A percentile compares a stretch with the other conserved stretches of the same genome.
Evolutionary conservation across 2,113 vertebrate genomes (phyloP).

Genomic region (Neofelis nebulosa): DNA sequence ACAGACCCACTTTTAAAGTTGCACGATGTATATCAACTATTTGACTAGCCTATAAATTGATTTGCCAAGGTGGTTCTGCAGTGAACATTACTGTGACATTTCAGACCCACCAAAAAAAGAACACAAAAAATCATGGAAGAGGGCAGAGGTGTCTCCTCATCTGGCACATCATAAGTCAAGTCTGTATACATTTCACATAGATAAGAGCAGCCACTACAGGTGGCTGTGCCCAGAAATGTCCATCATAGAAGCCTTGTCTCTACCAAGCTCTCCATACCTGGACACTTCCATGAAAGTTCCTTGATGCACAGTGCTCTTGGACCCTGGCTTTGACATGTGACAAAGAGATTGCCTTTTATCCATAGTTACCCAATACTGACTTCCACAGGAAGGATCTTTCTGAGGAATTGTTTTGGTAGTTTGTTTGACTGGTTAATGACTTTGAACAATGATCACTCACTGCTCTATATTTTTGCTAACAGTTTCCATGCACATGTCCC

Average conservation of each 20-base stretch:
- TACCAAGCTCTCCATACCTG: neutral
- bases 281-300: neutral
- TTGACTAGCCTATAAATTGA: slow-evolving; percentile 78
- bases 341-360: neutral
- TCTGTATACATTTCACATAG: neutral
- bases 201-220: neutral
- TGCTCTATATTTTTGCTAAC: neutral
- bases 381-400: neutral
- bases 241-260: neutral
- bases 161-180: neutral
- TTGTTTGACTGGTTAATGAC: neutral
- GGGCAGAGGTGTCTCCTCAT: slow-evolving; percentile 64
- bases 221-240: neutral
- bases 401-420: neutral
- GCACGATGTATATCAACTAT: slow-evolving; percentile 65
- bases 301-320: neutral
- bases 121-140: slow-evolving; percentile 71
- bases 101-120: slow-evolving; percentile 72
- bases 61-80: slow-evolving; percentile 69
- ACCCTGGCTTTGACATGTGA: neutral
- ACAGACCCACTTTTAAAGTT: slow-evolving; percentile 79
- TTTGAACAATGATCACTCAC: neutral
- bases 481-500: neutral
- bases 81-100: slow-evolving; percentile 75
- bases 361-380: neutral